Percentiles rank a stretch among this genome's conserved stretches.
These are phyloP conservation scores for Chrysocyon brachyurus DNA, from an alignment of 2,797 vertebrate species.

Conservation along the genomic window DNA sequence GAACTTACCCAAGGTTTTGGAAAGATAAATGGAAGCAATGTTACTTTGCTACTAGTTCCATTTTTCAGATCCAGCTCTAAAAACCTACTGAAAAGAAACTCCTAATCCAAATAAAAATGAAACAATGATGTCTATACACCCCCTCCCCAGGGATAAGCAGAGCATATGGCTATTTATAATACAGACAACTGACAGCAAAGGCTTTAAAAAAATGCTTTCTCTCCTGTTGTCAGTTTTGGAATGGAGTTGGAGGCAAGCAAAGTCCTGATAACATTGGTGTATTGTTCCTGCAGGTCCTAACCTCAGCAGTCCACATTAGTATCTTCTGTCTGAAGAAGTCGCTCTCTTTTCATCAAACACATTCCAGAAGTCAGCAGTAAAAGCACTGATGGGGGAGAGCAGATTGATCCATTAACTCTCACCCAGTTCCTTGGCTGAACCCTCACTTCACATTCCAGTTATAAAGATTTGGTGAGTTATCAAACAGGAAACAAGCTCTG, in stretches of 20 bases:
- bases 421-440: slow-evolving; percentile 97
- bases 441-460: slow-evolving; percentile 92
- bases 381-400: slow-evolving; percentile 95
- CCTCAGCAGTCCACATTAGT: slow-evolving; percentile 89
- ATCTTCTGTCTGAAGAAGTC: slow-evolving; percentile 90
- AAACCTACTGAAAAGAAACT: slow-evolving; percentile 60
- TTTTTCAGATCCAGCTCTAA: slow-evolving; percentile 61
- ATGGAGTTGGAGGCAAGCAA: slow-evolving; percentile 81
- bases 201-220: slow-evolving; percentile 85
- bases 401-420: slow-evolving; percentile 97
- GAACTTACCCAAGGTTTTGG: neutral
- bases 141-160: slow-evolving; percentile 12
- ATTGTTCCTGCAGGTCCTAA: slow-evolving; percentile 90
- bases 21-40: slow-evolving; percentile 35
- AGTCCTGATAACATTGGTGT: slow-evolving; percentile 89
- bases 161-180: slow-evolving; percentile 83
- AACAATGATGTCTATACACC: slow-evolving; percentile 6
- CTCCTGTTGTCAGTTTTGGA: slow-evolving; percentile 87
- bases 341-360: slow-evolving; percentile 96
- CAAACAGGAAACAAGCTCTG: slow-evolving; percentile 87
- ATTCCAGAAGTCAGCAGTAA: slow-evolving; percentile 96
- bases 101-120: slow-evolving; percentile 66
- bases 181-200: slow-evolving; percentile 64
- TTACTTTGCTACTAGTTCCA: slow-evolving; percentile 67
- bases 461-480: slow-evolving; percentile 90